Conservation (phyloP, 2,797 vertebrate species). For the Karalla daura region DNA sequence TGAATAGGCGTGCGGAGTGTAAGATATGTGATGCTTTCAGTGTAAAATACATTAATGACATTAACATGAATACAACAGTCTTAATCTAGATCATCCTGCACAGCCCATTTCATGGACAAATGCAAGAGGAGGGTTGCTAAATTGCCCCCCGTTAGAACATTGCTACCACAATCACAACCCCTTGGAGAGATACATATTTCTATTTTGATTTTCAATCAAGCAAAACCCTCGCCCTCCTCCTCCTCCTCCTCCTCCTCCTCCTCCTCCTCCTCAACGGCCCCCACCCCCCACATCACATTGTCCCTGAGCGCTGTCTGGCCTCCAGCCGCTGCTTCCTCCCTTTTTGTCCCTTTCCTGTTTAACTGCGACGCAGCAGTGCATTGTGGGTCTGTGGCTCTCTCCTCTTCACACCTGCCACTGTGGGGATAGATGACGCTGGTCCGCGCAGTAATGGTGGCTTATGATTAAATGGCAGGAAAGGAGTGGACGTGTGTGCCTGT, state of each 20-base stretch:
- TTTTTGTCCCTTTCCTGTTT: conserved; percentile 52
- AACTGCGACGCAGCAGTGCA: conserved; percentile 53
- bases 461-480: conserved; percentile 42
- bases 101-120: background rate
- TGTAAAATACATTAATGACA: background rate
- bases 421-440: conserved; percentile 64
- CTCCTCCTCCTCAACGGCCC: conserved; percentile 19
- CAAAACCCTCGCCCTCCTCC: background rate
- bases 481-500: conserved; percentile 14
- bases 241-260: conserved; percentile 19
- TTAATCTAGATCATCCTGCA: too few relatives aligned
- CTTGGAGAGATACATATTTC: background rate
- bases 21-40: background rate
- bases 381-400: conserved; percentile 64
- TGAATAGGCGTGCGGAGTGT: background rate
- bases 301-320: conserved; percentile 23
- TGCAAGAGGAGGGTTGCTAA: background rate
- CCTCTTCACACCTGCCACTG: conserved; percentile 65
- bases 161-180: background rate
- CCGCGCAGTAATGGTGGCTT: conserved; percentile 61
- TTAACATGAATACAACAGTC: too few relatives aligned
- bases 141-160: background rate
- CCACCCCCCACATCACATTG: conserved; percentile 23
- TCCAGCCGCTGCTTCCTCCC: conserved; percentile 39
- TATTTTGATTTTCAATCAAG: conserved; percentile 8